Percentiles rank a stretch among this genome's conserved stretches.
These are phyloP conservation scores for Tinea pellionella DNA, from an alignment of 2,888 invertebrate species.

Conservation along the genomic window DNA sequence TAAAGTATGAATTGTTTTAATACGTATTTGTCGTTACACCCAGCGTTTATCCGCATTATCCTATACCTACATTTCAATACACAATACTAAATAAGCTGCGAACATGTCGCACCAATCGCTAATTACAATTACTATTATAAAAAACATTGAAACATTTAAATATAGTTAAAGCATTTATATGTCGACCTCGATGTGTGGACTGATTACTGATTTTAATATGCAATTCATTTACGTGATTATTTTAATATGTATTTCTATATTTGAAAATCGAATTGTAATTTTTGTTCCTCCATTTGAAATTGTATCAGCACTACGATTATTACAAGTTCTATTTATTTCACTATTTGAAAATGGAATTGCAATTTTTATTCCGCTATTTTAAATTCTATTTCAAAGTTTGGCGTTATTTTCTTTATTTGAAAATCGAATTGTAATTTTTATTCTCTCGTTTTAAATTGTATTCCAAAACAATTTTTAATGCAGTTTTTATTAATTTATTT, in stretches of 20 bases:
- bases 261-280: too few species aligned
- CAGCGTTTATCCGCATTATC: conserved; percentile 14
- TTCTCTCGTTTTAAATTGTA: too few species aligned
- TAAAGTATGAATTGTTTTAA: too few species aligned
- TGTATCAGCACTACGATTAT: conserved; percentile 3
- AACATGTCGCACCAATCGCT: conserved; percentile 29
- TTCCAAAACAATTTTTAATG: too few species aligned
- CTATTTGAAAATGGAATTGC: conserved; percentile 8
- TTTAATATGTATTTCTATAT: too few species aligned
- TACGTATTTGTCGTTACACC: not conserved
- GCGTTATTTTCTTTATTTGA: not conserved
- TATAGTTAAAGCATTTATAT: conserved; percentile 64
- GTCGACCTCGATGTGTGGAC: conserved; percentile 35
- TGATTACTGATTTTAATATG: too few species aligned
- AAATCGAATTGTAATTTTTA: too few species aligned
- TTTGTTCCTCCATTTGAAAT: conserved; percentile 16
- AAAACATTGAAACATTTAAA: conserved; percentile 60
- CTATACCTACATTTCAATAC: conserved; percentile 7
- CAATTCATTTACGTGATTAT: conserved; percentile 20
- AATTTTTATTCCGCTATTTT: conserved; percentile 15
- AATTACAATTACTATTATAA: conserved; percentile 43
- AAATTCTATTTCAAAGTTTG: not conserved
- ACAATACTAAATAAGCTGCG: conserved; percentile 23
- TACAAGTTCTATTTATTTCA: conserved; percentile 8
- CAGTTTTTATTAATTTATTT: too few species aligned